phyloP scores from a whole-genome alignment of 64 coral and sea anemone species.

The Pachyseris speciosa region DNA sequence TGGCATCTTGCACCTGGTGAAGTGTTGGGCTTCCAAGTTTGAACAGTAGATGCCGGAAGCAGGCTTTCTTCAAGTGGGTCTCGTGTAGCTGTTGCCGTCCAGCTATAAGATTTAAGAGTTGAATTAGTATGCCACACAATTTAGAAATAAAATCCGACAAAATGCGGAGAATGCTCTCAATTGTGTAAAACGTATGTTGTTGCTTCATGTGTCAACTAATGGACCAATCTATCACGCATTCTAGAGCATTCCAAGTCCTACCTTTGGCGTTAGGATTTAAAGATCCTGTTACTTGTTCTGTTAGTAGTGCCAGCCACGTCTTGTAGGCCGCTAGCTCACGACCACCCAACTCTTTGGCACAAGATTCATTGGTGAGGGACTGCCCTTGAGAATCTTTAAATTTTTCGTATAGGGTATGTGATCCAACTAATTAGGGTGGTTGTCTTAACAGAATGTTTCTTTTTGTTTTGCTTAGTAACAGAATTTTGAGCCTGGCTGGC shows the following conservation, averaged over 20 bases:
- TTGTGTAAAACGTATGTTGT: no score
- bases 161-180: no score
- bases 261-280: neutral
- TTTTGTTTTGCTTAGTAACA: no score
- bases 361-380: no score
- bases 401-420: neutral
- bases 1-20: neutral
- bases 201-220: neutral
- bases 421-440: no score
- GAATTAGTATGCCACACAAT: no score
- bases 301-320: slow-evolving; percentile 5
- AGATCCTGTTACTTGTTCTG: slow-evolving; percentile 5
- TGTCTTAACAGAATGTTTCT: no score
- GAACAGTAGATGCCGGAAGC: slow-evolving; percentile 7
- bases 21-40: neutral
- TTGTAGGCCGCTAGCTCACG: neutral
- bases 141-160: no score
- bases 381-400: neutral
- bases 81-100: slow-evolving; percentile 32
- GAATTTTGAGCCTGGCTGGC: no score
- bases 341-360: neutral
- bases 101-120: neutral
- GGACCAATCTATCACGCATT: neutral
- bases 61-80: neutral
- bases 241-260: neutral